Base-by-base conservation (phyloP, 2,888 invertebrate species). In the Escarpia spicata region DNA sequence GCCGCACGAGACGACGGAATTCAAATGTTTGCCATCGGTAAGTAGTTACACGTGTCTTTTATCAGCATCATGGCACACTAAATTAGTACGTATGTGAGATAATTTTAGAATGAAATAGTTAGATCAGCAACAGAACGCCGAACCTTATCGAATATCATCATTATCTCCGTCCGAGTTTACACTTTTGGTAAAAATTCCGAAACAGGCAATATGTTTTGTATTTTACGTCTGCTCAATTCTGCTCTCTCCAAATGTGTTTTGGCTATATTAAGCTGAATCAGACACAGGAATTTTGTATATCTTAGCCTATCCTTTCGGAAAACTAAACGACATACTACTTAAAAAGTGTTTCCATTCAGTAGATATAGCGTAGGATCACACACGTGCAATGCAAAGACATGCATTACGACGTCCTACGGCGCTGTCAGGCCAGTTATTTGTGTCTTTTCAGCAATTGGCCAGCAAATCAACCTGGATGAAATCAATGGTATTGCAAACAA, bases 21-120 rank as follows among this genome's bases (percentile, higher is more conserved):
- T 75, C 75, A 75, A 75, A 75, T 75, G 75, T 75, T 75, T 75
- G 75, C 75, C 75, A 75, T 75, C 75, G 75, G 75, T 75, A 26
- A 75, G 75, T 26, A 26, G 26, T 26, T 75, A 52, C 75, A 6
- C 75, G n/a, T 75, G 6, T 75, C 15, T 26, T 26, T 26, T 26
- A n/a, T 26, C 75, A n/a, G 2, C 75, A 75, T 8, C 75, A n/a
- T 75, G 26, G 6, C n/a, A 75, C 26, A 75, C 19, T n/a, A 75
- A 6, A 3, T 9, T 12, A 52, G 52, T 52, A 52, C 52, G 15
- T 52, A 52, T 15, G 15, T 12, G 52, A 52, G 52, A 52, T 12
- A 12, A 52, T 52, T 15, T 52, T 52, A 52, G 45, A 9, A 45
- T 9, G 6, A 45, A 45, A 6, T 9, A 6, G 10, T 45, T 45